Base-by-base conservation (phyloP, 1,140 invertebrate species). In the Penaeus japonicus region DNA sequence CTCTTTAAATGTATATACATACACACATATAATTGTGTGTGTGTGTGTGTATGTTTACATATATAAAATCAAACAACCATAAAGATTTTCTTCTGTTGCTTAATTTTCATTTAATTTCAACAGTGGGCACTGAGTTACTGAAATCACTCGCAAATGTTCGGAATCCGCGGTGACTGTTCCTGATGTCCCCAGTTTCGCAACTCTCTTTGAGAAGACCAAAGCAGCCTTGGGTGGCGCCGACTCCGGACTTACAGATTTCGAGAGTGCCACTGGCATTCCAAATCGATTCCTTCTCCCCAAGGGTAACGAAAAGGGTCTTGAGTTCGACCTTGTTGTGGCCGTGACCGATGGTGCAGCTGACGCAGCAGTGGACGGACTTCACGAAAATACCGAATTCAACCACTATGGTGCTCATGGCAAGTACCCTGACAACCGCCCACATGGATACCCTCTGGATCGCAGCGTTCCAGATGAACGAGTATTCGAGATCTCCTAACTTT, bases 211-310 rank as follows among this genome's bases (percentile, higher is more conserved):
- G 15, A 55, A 53, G 35, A 30, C 73, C 30, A 70, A 54, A n/a
- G 84, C 84, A 20, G 70, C 54, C 39, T 20, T 70, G n/a, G 27
- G 55, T 20, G n/a, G 62, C 27, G 65, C 55, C 27, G 84, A 47
- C 84, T 47, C 55, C 15, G 73, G 77, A 35, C 77, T 85, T 55
- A 2, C 70, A 4, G 30, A 90, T 70, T 89, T 89, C 55, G 82
- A 85, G 55, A 91, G 90, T 32, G 92, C 93, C 83, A 94, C 93
- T 89, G 94, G 94, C 95, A 91, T 47, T 1, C 95, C 95, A 24
- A 93, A 94, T 35, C 93, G 95, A 81, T 92, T 96, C 39, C 93
- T 96, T 88, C 91, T 96, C 89, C 95, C 96, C 32, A 95, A 94
- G 91, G 96, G 96, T 90, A 94, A 93, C 85, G 92, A 93, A 87